phyloP scores from a whole-genome alignment of 2,888 invertebrate species.

The Napeogenes sylphis region DNA sequence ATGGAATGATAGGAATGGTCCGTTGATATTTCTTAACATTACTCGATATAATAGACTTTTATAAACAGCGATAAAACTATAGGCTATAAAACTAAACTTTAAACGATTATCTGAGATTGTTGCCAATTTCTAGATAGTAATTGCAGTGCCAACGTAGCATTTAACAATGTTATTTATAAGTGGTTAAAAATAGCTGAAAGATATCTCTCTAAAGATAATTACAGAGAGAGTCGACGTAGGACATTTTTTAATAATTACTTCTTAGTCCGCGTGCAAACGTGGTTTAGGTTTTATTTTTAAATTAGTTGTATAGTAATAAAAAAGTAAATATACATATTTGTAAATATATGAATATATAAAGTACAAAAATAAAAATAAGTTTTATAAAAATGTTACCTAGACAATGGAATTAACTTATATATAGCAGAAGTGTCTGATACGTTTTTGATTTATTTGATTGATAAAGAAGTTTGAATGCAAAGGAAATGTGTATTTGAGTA shows the following conservation, averaged over 20 bases:
- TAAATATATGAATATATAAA: too few relatives aligned
- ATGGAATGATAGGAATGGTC: too few relatives aligned
- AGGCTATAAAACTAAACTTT: too few relatives aligned
- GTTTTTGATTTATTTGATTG: too few relatives aligned
- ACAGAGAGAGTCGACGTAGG: constrained; percentile 38
- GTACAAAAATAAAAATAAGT: too few relatives aligned
- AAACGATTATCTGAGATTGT: not conserved
- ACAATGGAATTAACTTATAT: too few relatives aligned
- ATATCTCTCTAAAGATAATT: constrained; percentile 36
- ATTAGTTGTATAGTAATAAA: constrained; percentile 13
- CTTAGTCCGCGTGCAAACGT: constrained; percentile 12
- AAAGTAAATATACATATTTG: too few relatives aligned
- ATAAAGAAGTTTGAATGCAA: too few relatives aligned
- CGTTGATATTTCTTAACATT: not conserved
- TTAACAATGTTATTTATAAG: constrained; percentile 12
- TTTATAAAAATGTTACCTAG: too few relatives aligned
- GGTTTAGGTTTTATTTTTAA: not conserved
- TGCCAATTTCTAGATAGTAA: constrained; percentile 5
- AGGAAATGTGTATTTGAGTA: not conserved
- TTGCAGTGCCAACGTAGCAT: not conserved
- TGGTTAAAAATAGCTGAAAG: constrained; percentile 15
- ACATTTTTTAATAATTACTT: constrained; percentile 41
- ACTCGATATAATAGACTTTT: constrained; percentile 3
- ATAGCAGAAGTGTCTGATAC: too few relatives aligned
- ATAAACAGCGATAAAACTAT: too few relatives aligned